These are phyloP conservation scores for Venusia cambrica DNA, from an alignment of 2,888 invertebrate species.

Conservation along the genomic window DNA sequence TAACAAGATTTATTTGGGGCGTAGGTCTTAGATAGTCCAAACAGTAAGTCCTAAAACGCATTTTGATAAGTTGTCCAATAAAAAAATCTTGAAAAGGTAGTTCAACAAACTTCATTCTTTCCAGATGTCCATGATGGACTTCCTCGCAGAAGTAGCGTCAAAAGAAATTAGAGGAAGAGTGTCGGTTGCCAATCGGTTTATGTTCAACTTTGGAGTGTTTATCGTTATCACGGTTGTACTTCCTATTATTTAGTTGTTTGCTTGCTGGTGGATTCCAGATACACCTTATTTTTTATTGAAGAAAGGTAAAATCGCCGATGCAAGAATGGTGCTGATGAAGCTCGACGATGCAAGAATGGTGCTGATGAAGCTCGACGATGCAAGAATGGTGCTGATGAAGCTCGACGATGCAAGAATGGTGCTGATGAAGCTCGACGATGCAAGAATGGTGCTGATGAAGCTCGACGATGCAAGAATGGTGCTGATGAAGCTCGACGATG, in stretches of 20 bases:
- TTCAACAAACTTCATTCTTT: too few species aligned
- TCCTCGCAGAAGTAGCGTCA: slow-evolving; percentile 62
- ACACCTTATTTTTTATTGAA: slow-evolving; percentile 80
- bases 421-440: too few species aligned
- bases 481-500: too few species aligned
- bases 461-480: too few species aligned
- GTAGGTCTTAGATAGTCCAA: slow-evolving; percentile 63
- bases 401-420: too few species aligned
- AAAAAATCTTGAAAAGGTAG: too few species aligned
- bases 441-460: too few species aligned
- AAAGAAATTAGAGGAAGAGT: slow-evolving; percentile 63
- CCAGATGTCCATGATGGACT: slow-evolving; percentile 63
- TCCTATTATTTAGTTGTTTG: slow-evolving; percentile 63
- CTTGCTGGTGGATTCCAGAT: slow-evolving; percentile 78
- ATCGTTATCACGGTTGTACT: slow-evolving; percentile 54
- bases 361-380: too few species aligned
- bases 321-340: slow-evolving; percentile 53
- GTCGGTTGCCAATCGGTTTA: slow-evolving; percentile 45
- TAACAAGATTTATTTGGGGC: slow-evolving; percentile 69
- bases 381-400: too few species aligned
- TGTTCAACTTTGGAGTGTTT: slow-evolving; percentile 57
- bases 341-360: too few species aligned
- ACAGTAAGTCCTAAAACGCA: too few species aligned
- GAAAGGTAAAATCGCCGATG: slow-evolving; percentile 59
- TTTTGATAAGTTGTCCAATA: too few species aligned